Evolutionary conservation across 2,113 vertebrate species (phyloP).

Genomic region (Alouatta palliata): DNA sequence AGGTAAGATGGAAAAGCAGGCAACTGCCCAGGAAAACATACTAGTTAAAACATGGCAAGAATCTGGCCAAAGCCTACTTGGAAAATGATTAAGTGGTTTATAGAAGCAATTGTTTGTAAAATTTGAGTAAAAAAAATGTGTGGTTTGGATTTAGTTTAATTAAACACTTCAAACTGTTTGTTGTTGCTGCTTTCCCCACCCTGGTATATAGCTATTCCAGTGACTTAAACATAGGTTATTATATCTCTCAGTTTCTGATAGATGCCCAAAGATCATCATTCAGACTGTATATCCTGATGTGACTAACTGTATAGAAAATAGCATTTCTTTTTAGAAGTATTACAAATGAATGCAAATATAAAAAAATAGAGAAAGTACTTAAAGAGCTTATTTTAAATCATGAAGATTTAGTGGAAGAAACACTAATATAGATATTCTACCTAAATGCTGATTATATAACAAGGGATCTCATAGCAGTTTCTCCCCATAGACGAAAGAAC

Average conservation of each 20-base stretch:
- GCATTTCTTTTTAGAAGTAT: neutral
- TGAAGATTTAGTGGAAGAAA: neutral
- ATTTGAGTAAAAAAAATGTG: neutral
- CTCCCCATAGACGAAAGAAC: neutral
- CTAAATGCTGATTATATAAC: neutral
- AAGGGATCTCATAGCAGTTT: neutral
- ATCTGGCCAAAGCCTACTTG: neutral
- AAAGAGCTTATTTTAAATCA: slow-evolving; percentile 33
- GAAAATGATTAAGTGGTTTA: neutral
- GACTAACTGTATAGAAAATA: neutral
- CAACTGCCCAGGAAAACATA: neutral
- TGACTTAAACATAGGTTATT: neutral
- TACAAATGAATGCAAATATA: slow-evolving; percentile 4
- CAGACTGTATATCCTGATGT: neutral
- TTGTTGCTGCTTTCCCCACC: neutral
- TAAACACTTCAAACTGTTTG: neutral
- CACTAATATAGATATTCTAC: neutral
- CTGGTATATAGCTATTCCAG: neutral
- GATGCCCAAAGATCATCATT: neutral
- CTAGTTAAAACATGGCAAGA: neutral
- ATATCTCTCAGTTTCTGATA: neutral
- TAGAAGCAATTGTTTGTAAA: neutral
- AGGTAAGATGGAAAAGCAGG: neutral
- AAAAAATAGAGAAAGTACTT: neutral
- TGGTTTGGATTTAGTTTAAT: neutral